These are phyloP conservation scores for Bruchidius siliquastri DNA, from an alignment of 2,888 invertebrate species.

Conservation along the genomic window DNA sequence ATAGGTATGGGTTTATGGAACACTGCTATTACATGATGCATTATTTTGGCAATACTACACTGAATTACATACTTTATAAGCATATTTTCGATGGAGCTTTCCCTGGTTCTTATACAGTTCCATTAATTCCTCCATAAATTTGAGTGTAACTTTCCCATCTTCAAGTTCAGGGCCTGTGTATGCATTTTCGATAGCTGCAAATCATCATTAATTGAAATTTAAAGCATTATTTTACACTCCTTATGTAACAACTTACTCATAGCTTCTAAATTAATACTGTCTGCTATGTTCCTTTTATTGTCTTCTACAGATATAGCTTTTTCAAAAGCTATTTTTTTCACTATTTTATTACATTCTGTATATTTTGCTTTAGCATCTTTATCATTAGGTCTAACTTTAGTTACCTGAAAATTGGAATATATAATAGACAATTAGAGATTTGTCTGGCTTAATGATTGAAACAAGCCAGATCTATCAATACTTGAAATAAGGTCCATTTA, in stretches of 20 bases:
- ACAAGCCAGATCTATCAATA: too few species aligned
- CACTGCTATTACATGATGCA: too few species aligned
- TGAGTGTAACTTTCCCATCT: slow-evolving; percentile 79
- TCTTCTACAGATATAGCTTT: slow-evolving; percentile 94
- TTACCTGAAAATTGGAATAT: slow-evolving; percentile 59
- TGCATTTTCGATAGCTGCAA: slow-evolving; percentile 84
- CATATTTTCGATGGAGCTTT: slow-evolving; percentile 93
- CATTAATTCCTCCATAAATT: slow-evolving; percentile 88
- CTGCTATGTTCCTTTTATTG: slow-evolving; percentile 79
- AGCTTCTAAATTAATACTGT: slow-evolving; percentile 81
- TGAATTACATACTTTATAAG: slow-evolving; percentile 72
- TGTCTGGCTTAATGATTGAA: too few species aligned
- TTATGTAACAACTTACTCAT: slow-evolving; percentile 65
- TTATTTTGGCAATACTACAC: too few species aligned
- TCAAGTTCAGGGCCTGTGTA: slow-evolving; percentile 88
- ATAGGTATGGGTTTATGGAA: too few species aligned
- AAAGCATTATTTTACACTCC: neutral
- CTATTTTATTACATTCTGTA: slow-evolving; percentile 92
- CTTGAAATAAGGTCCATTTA: too few species aligned
- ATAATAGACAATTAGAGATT: too few species aligned
- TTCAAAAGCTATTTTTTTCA: slow-evolving; percentile 91
- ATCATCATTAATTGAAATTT: slow-evolving; percentile 1
- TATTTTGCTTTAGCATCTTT: slow-evolving; percentile 90
- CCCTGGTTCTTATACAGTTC: slow-evolving; percentile 86
- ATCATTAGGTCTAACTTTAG: slow-evolving; percentile 88